Evolutionary conservation across 2,888 invertebrate species (phyloP).

Genomic region (Biston stratarius): DNA sequence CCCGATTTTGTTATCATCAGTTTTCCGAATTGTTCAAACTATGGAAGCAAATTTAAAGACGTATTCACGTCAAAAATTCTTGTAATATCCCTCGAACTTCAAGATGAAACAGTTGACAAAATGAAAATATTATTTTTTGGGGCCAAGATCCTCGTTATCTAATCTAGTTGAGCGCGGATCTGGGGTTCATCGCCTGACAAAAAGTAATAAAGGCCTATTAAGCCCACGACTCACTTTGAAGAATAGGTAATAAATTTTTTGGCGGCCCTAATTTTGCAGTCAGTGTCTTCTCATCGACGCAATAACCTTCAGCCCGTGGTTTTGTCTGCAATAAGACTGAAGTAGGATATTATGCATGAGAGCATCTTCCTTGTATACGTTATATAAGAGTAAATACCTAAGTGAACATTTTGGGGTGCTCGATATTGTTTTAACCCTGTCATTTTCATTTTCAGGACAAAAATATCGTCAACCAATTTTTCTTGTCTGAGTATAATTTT

Average conservation of each 20-base stretch:
- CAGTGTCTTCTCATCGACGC: constrained; percentile 6
- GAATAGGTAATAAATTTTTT: constrained; percentile 25
- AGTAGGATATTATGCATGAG: neutral
- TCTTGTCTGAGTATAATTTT: no score
- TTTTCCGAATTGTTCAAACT: no score
- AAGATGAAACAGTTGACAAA: neutral
- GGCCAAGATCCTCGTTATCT: constrained; percentile 5
- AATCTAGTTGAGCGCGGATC: constrained; percentile 18
- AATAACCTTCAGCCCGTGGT: constrained; percentile 9
- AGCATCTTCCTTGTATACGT: neutral
- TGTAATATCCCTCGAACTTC: neutral
- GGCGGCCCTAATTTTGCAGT: constrained; percentile 19
- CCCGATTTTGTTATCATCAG: no score
- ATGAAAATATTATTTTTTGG: constrained; percentile 6
- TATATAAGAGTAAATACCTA: no score
- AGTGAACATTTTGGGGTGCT: no score
- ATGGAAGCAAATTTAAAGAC: no score
- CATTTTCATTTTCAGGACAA: no score
- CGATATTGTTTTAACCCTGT: no score
- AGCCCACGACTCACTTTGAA: constrained; percentile 16
- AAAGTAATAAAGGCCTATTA: constrained; percentile 28
- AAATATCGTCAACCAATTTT: no score
- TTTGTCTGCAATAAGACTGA: constrained; percentile 1
- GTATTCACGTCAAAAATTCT: no score
- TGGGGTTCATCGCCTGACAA: constrained; percentile 24